Evolutionary conservation across 2,113 vertebrate genomes (phyloP).

Genomic region (Otolemur garnettii): DNA sequence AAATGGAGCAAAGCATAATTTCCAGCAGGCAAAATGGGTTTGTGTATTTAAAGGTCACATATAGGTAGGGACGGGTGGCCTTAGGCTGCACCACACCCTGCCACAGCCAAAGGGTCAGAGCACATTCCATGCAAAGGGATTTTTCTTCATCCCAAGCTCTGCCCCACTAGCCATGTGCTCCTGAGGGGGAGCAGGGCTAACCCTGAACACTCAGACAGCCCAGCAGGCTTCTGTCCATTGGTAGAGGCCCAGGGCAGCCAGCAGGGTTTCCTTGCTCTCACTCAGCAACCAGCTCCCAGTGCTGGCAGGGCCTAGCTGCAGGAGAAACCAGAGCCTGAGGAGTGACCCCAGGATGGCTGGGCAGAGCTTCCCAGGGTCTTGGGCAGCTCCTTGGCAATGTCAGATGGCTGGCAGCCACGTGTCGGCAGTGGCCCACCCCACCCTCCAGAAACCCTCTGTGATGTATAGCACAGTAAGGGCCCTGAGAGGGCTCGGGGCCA

Average conservation of each 20-base stretch:
- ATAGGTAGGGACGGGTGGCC: neutral
- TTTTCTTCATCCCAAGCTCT: neutral
- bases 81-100: neutral
- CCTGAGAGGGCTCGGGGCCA: neutral
- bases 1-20: neutral
- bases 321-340: neutral
- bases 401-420: neutral
- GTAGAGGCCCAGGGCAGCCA: neutral
- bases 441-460: neutral
- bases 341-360: neutral
- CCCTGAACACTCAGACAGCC: no score
- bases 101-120: neutral
- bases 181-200: no score
- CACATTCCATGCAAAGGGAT: neutral
- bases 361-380: neutral
- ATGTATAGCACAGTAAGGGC: neutral
- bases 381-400: neutral
- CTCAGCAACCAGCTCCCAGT: neutral
- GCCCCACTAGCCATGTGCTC: neutral
- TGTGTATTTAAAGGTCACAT: no score
- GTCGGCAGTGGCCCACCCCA: neutral
- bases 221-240: neutral
- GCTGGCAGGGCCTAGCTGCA: neutral
- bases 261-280: neutral
- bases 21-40: neutral